Base-by-base conservation (phyloP, 2,888 invertebrate genomes). In the Andrena minutula region DNA sequence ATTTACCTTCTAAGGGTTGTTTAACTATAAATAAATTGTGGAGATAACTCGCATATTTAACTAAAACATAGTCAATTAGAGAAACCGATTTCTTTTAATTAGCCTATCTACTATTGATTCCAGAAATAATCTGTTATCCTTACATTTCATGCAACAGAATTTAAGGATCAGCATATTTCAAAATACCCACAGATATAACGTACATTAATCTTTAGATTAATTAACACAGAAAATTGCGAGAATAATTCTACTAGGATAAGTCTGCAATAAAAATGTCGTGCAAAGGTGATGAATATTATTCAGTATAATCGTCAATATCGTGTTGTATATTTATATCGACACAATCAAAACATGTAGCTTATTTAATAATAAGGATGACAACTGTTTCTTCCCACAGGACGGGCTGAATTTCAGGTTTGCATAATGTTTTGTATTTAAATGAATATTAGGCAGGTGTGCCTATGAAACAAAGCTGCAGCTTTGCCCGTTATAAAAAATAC, bases 401-500 rank as follows among this genome's bases (percentile, higher is more conserved):
- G 12, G 41, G 16, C 8, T 20, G 51, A 20, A 51, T 51, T 20
- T 51, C 51, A 51, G 8, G 7, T 49, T 2, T 12, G 5, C 2
- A 2, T 10, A 20, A n/a, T 12, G 28, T 28, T 28, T 49, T 28
- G 20, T 5, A 16, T 16, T 6, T n/a, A 12, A 51, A n/a, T 20
- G 70, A 65, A 41, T 47, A 41, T 53, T 23, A 20, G 41, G 6
- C 23, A 7, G 23, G 23, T 12, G 61, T 49, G 32, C 61, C 41
- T 4, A 23, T 20, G 5, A 32, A 47, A 74, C 47, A 28, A 56
- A 53, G 47, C 51, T 65, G 47, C 20, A 28, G 35, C 20, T 75
- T 68, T 30, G 23, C 28, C 49, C 28, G 8, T 35, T 26, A 80
- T 72, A 58, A 71, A 64, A 56, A 68, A 69, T 60, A 35, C 32